phyloP scores from a whole-genome alignment of 2,797 vertebrate genomes.

The Chrosomus eos region DNA sequence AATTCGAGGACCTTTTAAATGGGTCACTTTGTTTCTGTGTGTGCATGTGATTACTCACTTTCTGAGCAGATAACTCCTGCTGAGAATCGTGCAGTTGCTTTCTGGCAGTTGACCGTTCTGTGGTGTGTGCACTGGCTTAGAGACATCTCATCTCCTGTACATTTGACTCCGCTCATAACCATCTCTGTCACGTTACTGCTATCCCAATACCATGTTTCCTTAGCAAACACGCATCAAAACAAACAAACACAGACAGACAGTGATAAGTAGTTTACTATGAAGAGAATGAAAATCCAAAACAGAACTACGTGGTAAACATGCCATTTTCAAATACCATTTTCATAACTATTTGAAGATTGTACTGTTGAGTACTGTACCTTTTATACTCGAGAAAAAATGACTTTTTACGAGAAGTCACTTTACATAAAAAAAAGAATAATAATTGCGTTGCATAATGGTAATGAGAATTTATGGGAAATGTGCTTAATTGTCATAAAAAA shows the following conservation, averaged over 20 bases:
- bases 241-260: constrained; percentile 51
- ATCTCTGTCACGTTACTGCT: constrained; percentile 91
- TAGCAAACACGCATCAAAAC: constrained; percentile 50
- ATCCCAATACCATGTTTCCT: constrained; percentile 99
- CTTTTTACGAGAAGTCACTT: background rate
- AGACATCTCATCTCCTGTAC: constrained; percentile 87
- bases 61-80: constrained; percentile 98
- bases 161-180: constrained; percentile 93
- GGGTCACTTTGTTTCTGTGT: background rate
- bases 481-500: background rate
- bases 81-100: constrained; percentile 82
- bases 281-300: background rate
- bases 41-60: constrained; percentile 80
- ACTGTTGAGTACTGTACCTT: background rate
- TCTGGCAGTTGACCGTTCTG: constrained; percentile 85
- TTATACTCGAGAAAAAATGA: background rate
- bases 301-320: background rate
- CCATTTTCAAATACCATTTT: background rate
- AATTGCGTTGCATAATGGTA: background rate
- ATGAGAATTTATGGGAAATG: background rate
- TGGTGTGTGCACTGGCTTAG: constrained; percentile 91
- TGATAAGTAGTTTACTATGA: constrained; percentile 19
- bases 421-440: background rate
- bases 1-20: background rate
- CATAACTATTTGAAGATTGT: background rate